These are phyloP conservation scores for Apteryx owenii DNA, from an alignment of 2,113 vertebrate genomes.

Conservation along the genomic window DNA sequence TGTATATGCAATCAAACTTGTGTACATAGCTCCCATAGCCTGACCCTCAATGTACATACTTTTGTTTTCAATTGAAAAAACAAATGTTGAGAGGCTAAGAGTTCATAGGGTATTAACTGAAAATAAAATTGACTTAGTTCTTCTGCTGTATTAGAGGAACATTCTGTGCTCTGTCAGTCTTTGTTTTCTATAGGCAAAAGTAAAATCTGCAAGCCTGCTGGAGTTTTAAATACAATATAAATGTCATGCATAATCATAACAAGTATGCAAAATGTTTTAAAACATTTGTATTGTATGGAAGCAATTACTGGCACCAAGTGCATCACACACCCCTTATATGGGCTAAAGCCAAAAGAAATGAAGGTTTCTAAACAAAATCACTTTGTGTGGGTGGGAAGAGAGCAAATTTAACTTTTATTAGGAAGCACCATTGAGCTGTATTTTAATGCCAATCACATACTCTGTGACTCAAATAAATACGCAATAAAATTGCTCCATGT, in stretches of 20 bases:
- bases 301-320: conserved; percentile 90
- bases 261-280: conserved; percentile 77
- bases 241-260: conserved; percentile 73
- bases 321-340: conserved; percentile 87
- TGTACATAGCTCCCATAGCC: background rate
- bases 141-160: conserved; percentile 2
- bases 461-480: conserved; percentile 82
- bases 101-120: conserved; percentile 25
- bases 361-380: conserved; percentile 86
- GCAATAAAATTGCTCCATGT: conserved; percentile 76
- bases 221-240: conserved; percentile 72
- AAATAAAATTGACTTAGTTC: conserved; percentile 46
- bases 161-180: background rate
- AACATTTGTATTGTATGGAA: conserved; percentile 89
- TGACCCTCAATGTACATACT: background rate
- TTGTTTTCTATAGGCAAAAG: conserved; percentile 57
- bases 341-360: conserved; percentile 73
- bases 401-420: conserved; percentile 85
- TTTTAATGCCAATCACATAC: conserved; percentile 88
- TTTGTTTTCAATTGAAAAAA: conserved; percentile 53
- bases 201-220: conserved; percentile 48
- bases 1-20: background rate
- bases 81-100: conserved; percentile 49
- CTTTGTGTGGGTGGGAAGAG: conserved; percentile 85
- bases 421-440: conserved; percentile 78